Evolutionary conservation across 2,113 vertebrate genomes (phyloP).

Genomic region (Dermatemys mawii): DNA sequence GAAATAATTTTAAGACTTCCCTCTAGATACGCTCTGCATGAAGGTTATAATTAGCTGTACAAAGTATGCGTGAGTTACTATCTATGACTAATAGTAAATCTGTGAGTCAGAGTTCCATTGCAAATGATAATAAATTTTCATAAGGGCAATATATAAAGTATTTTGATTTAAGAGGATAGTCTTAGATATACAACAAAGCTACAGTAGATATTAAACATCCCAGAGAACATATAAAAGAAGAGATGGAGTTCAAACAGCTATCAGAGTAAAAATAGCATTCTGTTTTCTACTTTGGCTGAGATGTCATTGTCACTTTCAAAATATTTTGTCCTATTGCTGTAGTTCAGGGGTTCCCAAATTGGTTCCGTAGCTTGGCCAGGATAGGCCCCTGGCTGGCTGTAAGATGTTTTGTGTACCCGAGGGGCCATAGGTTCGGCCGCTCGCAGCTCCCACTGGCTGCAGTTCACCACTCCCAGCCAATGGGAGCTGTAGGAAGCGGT

Average conservation of each 20-base stretch:
- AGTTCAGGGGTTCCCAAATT: too few relatives aligned
- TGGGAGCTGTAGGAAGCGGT: too few relatives aligned
- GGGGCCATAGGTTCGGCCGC: too few relatives aligned
- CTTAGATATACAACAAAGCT: neutral
- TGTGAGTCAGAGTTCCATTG: neutral
- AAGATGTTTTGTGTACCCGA: too few relatives aligned
- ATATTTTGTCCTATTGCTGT: constrained; percentile 27
- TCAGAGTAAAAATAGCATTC: neutral
- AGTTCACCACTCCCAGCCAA: too few relatives aligned
- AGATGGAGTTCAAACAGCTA: neutral
- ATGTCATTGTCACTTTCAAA: neutral
- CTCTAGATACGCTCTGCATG: neutral
- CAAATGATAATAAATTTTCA: neutral
- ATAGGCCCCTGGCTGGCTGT: too few relatives aligned
- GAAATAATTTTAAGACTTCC: neutral
- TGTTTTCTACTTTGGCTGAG: neutral
- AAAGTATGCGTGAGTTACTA: neutral
- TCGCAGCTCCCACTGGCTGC: too few relatives aligned
- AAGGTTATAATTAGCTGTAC: neutral
- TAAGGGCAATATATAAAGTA: neutral
- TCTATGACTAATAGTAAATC: neutral
- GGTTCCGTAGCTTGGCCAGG: too few relatives aligned
- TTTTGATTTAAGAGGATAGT: neutral
- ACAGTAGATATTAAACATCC: neutral
- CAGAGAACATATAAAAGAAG: neutral